phyloP scores from a whole-genome alignment of 2,888 invertebrate genomes.

The Trichacis sp. region DNA sequence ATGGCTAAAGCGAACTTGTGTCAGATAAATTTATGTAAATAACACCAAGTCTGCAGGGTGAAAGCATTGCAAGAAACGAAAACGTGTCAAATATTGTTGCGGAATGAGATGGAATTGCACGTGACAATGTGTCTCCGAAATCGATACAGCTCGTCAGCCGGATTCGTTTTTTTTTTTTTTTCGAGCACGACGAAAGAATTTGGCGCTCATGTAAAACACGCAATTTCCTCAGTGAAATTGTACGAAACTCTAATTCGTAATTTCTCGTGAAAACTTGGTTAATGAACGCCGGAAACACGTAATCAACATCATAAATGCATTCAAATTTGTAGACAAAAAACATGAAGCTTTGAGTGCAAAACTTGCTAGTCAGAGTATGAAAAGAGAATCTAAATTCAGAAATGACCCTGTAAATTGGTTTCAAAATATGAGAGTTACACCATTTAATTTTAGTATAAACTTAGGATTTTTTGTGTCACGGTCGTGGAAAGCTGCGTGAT shows the following conservation, averaged over 20 bases:
- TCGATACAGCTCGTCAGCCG: no score
- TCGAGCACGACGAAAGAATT: no score
- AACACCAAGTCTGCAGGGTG: not conserved
- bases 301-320: not conserved
- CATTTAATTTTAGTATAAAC: constrained; percentile 12
- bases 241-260: no score
- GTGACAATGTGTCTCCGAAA: not conserved
- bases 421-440: no score
- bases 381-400: not conserved
- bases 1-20: not conserved
- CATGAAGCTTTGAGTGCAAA: not conserved
- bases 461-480: constrained; percentile 26
- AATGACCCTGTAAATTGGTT: no score
- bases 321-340: not conserved
- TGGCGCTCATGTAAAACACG: not conserved
- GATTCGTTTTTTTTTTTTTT: not conserved
- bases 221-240: not conserved
- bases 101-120: not conserved
- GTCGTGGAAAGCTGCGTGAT: constrained; percentile 36
- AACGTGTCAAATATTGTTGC: not conserved
- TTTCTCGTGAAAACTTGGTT: not conserved
- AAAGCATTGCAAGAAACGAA: not conserved
- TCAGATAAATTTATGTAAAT: not conserved
- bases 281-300: not conserved
- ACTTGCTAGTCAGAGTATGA: not conserved